These are phyloP conservation scores for Apotomis turbidana DNA, from an alignment of 2,888 invertebrate genomes.

Conservation along the genomic window DNA sequence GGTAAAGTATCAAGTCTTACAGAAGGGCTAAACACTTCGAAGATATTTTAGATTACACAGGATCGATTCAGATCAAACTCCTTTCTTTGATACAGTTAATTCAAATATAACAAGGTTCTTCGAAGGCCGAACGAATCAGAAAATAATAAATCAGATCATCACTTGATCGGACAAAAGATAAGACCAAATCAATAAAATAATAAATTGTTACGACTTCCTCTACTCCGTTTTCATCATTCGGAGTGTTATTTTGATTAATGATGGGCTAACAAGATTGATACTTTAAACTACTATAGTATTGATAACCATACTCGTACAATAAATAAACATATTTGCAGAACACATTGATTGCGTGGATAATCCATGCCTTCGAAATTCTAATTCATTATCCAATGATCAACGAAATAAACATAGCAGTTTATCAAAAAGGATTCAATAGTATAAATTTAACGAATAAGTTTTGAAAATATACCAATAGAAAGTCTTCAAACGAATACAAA, in stretches of 20 bases:
- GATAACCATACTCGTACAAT: not conserved
- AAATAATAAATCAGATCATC: slow-evolving; percentile 68
- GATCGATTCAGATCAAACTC: slow-evolving; percentile 35
- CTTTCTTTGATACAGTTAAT: slow-evolving; percentile 47
- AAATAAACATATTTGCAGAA: not conserved
- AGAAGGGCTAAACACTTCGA: not conserved
- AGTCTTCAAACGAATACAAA: slow-evolving; percentile 48
- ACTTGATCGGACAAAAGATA: slow-evolving; percentile 77
- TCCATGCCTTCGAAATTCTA: too few relatives aligned
- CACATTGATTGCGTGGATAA: not conserved
- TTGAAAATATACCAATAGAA: slow-evolving; percentile 42
- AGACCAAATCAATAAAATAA: slow-evolving; percentile 80
- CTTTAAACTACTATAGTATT: not conserved
- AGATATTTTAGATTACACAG: slow-evolving; percentile 15
- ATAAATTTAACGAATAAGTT: not conserved
- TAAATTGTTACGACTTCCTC: slow-evolving; percentile 77
- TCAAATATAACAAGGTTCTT: slow-evolving; percentile 59
- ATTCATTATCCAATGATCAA: too few relatives aligned
- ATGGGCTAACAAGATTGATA: slow-evolving; percentile 39
- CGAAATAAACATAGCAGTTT: too few relatives aligned
- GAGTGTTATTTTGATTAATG: slow-evolving; percentile 80
- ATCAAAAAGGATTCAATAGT: not conserved
- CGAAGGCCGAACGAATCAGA: slow-evolving; percentile 62
- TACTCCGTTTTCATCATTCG: slow-evolving; percentile 70
- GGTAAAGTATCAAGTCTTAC: not conserved